phyloP scores from a whole-genome alignment of 2,888 invertebrate genomes.

The Sthenelais limicola region DNA sequence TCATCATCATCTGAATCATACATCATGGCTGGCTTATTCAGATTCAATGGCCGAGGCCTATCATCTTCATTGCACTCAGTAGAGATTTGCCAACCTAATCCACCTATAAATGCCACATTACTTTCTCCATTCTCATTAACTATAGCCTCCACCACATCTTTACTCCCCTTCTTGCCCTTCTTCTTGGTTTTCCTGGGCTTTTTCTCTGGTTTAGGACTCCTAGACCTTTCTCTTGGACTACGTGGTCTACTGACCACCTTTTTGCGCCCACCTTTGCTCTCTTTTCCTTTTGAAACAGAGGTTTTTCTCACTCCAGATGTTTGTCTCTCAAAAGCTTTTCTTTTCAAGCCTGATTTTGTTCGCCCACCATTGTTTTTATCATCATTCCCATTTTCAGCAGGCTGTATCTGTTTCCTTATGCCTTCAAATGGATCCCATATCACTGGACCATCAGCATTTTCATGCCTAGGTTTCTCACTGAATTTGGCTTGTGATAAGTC shows the following conservation, averaged over 20 bases:
- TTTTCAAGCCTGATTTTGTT: conserved; percentile 12
- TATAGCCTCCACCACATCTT: conserved; percentile 11
- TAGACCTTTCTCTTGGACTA: conserved; percentile 50
- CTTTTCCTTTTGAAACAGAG: conserved; percentile 28
- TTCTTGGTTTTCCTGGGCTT: conserved; percentile 25
- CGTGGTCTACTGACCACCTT: conserved; percentile 16
- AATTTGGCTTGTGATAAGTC: conserved; percentile 19
- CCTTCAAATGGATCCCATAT: conserved; percentile 50
- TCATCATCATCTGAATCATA: conserved; percentile 18
- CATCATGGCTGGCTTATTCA: not conserved
- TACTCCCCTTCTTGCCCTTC: conserved; percentile 35
- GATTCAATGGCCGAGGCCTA: not conserved
- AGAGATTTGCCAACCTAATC: conserved; percentile 66
- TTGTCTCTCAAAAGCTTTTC: conserved; percentile 18
- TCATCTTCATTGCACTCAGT: conserved; percentile 62
- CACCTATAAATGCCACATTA: conserved; percentile 60
- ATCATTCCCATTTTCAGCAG: not conserved
- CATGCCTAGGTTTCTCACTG: not conserved
- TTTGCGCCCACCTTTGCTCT: conserved; percentile 4
- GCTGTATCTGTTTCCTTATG: conserved; percentile 4
- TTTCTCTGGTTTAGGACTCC: conserved; percentile 55
- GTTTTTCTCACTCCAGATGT: not conserved
- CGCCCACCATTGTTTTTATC: not conserved
- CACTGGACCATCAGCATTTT: conserved; percentile 47
- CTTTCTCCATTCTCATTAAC: conserved; percentile 28